These are phyloP conservation scores for Tridacna gigas DNA, from an alignment of 2,888 invertebrate genomes.

Conservation along the genomic window DNA sequence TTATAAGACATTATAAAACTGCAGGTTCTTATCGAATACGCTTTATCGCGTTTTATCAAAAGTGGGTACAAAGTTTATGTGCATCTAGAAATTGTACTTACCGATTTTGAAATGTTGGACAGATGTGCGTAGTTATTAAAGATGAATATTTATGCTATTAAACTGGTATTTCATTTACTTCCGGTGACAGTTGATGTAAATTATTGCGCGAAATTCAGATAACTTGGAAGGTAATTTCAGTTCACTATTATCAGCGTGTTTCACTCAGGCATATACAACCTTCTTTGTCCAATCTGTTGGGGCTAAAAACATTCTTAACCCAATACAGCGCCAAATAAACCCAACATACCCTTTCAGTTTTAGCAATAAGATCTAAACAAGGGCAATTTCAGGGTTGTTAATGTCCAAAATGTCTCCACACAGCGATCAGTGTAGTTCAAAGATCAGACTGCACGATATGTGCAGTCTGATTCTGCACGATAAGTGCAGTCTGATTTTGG, in stretches of 20 bases:
- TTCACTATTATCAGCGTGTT: slow-evolving; percentile 4
- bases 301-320: no score
- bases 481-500: no score
- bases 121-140: slow-evolving; percentile 44
- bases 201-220: slow-evolving; percentile 32
- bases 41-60: slow-evolving; percentile 23
- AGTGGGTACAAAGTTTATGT: slow-evolving; percentile 20
- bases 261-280: no score
- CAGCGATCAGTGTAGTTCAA: no score
- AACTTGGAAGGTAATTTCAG: not conserved
- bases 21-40: not conserved
- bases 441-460: no score
- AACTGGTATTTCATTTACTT: slow-evolving; percentile 46
- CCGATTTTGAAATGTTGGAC: slow-evolving; percentile 34
- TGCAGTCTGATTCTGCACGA: no score
- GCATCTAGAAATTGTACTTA: slow-evolving; percentile 10
- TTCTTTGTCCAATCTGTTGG: no score
- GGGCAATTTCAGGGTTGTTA: no score
- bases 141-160: slow-evolving; percentile 31
- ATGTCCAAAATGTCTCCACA: no score
- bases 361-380: no score
- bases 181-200: slow-evolving; percentile 49
- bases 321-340: no score
- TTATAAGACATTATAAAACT: not conserved
- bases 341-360: no score